A percentile compares a stretch with the other conserved stretches of the same genome.
These are phyloP conservation scores for Hypotaenidia okinawae DNA, from an alignment of 2,797 vertebrate species.

Conservation along the genomic window DNA sequence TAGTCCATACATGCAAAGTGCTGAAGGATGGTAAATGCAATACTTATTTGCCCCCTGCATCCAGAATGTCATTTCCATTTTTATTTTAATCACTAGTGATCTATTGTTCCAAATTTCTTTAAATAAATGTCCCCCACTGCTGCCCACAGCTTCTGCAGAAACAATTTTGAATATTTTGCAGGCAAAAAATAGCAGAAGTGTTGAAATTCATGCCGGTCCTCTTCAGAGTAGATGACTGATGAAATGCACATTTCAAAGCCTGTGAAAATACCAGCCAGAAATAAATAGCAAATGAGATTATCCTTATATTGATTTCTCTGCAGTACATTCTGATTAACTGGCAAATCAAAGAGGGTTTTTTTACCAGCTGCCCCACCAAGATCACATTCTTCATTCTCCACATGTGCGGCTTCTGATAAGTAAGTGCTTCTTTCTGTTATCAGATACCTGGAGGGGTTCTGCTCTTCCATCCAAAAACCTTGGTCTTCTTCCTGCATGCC, in stretches of 20 bases:
- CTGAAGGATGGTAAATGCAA: constrained; percentile 29
- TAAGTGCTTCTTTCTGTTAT: not conserved
- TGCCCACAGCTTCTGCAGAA: constrained; percentile 45
- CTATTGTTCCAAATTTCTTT: constrained; percentile 58
- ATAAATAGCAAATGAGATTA: constrained; percentile 62
- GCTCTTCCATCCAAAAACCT: not conserved
- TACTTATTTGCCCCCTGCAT: constrained; percentile 42
- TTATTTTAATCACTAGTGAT: constrained; percentile 57
- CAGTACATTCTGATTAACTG: constrained; percentile 51
- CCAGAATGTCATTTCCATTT: constrained; percentile 59
- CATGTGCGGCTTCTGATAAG: not conserved
- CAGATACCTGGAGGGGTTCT: not conserved
- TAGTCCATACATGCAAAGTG: constrained; percentile 18
- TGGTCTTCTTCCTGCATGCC: not conserved
- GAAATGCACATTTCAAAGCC: constrained; percentile 50
- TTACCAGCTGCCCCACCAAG: not conserved
- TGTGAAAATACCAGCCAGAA: constrained; percentile 42
- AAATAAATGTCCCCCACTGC: constrained; percentile 61
- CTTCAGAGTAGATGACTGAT: constrained; percentile 46
- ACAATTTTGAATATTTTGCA: constrained; percentile 58
- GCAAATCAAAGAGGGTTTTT: constrained; percentile 19
- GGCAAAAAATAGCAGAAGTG: constrained; percentile 50
- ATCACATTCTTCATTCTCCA: not conserved
- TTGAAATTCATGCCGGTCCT: constrained; percentile 57
- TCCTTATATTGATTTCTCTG: constrained; percentile 58